Percentiles rank a stretch among this genome's conserved stretches.
phyloP scores from a whole-genome alignment of 2,797 vertebrate genomes.

The Phataginus tetradactyla region DNA sequence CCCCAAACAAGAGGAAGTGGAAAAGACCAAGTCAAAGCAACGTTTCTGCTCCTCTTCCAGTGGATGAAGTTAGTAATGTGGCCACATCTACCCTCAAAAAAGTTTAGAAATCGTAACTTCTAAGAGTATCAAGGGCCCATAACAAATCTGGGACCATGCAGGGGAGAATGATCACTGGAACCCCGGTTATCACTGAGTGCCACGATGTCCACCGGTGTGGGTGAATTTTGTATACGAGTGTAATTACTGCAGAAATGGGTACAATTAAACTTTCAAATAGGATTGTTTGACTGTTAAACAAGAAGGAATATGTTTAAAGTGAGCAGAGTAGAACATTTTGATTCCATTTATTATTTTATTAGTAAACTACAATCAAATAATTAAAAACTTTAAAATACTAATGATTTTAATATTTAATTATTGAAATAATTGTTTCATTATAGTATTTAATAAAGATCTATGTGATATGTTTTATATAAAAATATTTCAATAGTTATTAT shows the following conservation, averaged over 20 bases:
- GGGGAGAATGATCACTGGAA: accelerated
- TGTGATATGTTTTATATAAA: neutral
- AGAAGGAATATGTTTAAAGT: neutral
- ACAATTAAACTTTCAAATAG: neutral
- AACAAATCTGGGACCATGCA: neutral
- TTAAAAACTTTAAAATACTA: neutral
- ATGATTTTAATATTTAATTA: neutral
- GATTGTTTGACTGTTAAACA: neutral
- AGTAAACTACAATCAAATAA: neutral
- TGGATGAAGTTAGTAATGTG: neutral
- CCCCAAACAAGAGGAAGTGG: neutral
- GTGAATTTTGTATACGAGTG: neutral
- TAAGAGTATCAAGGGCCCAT: neutral
- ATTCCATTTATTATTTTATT: neutral
- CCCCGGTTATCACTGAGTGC: accelerated
- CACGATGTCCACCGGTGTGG: no score
- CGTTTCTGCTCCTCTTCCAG: neutral
- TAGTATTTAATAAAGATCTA: neutral
- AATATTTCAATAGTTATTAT: neutral
- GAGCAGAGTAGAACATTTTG: neutral
- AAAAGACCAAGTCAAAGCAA: neutral
- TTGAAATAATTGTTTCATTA: neutral
- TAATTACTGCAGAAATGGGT: neutral
- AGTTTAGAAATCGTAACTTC: neutral
- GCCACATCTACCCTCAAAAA: neutral